These are phyloP conservation scores for Hyperopisus bebe DNA, from an alignment of 2,113 vertebrate species.

Conservation along the genomic window DNA sequence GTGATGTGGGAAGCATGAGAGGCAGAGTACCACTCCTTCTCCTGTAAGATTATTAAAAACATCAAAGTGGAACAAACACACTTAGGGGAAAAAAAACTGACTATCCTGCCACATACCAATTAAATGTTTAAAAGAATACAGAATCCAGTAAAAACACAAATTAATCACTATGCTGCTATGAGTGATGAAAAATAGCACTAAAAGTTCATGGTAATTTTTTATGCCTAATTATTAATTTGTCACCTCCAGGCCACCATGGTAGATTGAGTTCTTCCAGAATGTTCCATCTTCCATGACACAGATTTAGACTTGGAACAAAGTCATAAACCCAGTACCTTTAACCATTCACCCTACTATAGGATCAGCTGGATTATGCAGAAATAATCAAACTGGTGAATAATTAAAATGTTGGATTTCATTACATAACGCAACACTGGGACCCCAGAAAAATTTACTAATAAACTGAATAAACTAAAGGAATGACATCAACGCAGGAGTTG, in stretches of 20 bases:
- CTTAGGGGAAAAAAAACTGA: not conserved
- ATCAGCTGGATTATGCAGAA: not conserved
- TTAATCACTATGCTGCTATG: not conserved
- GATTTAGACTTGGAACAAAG: not conserved
- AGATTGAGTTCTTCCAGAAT: not conserved
- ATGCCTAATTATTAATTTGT: not conserved
- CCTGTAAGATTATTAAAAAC: not conserved
- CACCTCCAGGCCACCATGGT: not conserved
- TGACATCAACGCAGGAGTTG: not conserved
- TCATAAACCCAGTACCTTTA: not conserved
- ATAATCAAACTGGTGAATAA: not conserved
- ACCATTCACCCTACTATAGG: not conserved
- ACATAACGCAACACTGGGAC: not conserved
- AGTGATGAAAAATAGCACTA: not conserved
- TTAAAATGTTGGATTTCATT: not conserved
- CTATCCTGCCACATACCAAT: not conserved
- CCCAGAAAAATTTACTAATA: not conserved
- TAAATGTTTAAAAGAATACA: not conserved
- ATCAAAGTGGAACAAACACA: not conserved
- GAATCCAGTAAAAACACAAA: not conserved
- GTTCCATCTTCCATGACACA: not conserved
- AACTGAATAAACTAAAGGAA: not conserved
- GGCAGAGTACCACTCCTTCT: not conserved
- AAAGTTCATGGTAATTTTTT: not conserved
- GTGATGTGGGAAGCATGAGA: not conserved